Base-by-base conservation (phyloP, 1,140 invertebrate genomes). In the Scylla paramamosain region DNA sequence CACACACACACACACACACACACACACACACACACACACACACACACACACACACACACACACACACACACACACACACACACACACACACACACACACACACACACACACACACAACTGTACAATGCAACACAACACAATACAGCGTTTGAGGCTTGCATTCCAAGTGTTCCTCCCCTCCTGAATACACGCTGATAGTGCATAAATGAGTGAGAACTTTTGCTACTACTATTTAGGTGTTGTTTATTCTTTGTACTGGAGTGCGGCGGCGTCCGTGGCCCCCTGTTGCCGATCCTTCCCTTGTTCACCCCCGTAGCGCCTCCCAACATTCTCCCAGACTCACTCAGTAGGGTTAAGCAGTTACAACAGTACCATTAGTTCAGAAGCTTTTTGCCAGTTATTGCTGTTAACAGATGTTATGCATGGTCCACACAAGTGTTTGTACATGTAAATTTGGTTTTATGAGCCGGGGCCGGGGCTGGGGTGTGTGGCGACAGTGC, bases 311-410 rank as follows among this genome's bases (percentile, higher is more conserved):
- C 88, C 82, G 91, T 95, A 95, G 91, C 83, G 94, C 92, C 94
- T 95, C 94, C 94, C 94, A 95, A 95, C 94, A 92, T 92, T 94
- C 91, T 94, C 90, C 92, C 83, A 92, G 67, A 95, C 93, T 95
- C 93, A 94, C 93, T 94, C 94, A 95, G 88, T 95, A 95, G 94
- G 67, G 87, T 95, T 95, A 95, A 95, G 94, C 91, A 88, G n/a
- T 77, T 91, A 77, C 89, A 95, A 92, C 94, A 95, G 90, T 95
- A 95, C 94, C 94, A 95, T 95, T 95, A 95, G 94, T 95, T 95
- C 91, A 87, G 94, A 95, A 92, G 90, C 91, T 95, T 95, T 95
- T 95, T 95, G 94, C 91, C 94, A 92, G 94, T 95, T 95, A 92
- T 95, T 95, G 94, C 94, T 95, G 94, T 92, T 92, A 91, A 95